Percentiles rank a stretch among this genome's conserved stretches.
Conservation (phyloP, 2,797 vertebrate species). For the Gallinago nigripennis region DNA sequence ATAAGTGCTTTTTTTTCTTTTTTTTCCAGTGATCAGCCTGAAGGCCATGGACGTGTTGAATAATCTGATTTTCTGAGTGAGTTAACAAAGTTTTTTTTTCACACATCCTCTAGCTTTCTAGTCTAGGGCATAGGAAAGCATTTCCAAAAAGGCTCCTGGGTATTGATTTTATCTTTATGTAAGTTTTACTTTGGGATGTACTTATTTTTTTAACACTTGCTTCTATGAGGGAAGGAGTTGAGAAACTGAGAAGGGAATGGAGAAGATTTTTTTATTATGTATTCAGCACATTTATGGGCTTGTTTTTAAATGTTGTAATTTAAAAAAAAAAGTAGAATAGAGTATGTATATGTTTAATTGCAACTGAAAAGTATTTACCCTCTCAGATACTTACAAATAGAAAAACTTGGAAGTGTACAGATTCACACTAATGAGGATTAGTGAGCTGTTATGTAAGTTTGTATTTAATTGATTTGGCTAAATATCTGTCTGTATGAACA, state of each 20-base stretch:
- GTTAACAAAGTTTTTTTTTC: neutral
- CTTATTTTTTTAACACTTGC: neutral
- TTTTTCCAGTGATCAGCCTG: neutral
- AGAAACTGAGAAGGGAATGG: neutral
- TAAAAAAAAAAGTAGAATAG: neutral
- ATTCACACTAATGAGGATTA: neutral
- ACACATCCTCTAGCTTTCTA: neutral
- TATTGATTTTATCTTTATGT: neutral
- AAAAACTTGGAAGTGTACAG: neutral
- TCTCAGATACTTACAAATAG: neutral
- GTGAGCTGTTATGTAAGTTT: neutral
- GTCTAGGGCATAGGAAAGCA: neutral
- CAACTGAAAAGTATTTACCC: neutral
- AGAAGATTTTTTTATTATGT: neutral
- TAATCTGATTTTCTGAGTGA: neutral
- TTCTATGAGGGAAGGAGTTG: neutral
- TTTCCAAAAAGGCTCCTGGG: neutral
- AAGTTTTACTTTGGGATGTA: neutral
- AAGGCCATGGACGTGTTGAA: neutral
- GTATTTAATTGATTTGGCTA: constrained; percentile 17
- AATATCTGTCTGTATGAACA: neutral
- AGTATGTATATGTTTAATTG: neutral
- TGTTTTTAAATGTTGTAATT: neutral
- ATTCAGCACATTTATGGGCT: neutral
- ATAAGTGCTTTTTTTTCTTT: neutral